Base-by-base conservation (phyloP, 64 coral and sea anemone genomes). In the Exaiptasia diaphana region DNA sequence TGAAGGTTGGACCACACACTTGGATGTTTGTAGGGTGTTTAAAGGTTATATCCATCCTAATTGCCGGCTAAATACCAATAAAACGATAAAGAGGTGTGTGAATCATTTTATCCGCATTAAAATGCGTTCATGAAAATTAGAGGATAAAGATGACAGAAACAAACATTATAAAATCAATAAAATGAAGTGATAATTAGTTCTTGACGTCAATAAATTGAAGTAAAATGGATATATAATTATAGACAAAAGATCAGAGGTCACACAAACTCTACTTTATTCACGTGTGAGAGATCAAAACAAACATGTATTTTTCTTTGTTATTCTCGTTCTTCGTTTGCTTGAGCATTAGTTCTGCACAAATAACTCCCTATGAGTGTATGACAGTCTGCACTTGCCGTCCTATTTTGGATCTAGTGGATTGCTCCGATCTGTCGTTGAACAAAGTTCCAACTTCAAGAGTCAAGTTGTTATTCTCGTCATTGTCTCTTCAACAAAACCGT, bases 21-120 rank as follows among this genome's bases (percentile, higher is more conserved):
- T 74, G 42, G 27, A 74, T 42, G 5, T 74, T 74, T 2, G 71
- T 44, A 17, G 71, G 71, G 11, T 38, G 36, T 49, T 74, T 74
- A 40, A 74, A 74, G 25, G 24, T 26, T 29, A 74, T 42, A 25
- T 74, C 40, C 71, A 74, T 74, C 71, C n/a, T 31, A 37, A 39
- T 37, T 17, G 65, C 38, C 22, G 65, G 38, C 33, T 20, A 69
- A 39, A 20, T 21, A 36, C 39, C 22, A 39, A 69, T 20, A 20
- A 5, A 13, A 22, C 38, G 13, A 36, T 39, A 39, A 42, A 11
- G 32, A 2, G 38, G 4, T 20, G n/a, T 60, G 43, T 7, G 15
- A 8, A 46, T 60, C 23, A 28, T 60, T 46, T 46, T 15, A 15
- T 15, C 15, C 15, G 43, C 43, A 8, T 6, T 46, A 46, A 46